A percentile compares a stretch with the other conserved stretches of the same genome.
Evolutionary conservation across 2,113 vertebrate genomes (phyloP).

Genomic region (Chionomys nivalis): DNA sequence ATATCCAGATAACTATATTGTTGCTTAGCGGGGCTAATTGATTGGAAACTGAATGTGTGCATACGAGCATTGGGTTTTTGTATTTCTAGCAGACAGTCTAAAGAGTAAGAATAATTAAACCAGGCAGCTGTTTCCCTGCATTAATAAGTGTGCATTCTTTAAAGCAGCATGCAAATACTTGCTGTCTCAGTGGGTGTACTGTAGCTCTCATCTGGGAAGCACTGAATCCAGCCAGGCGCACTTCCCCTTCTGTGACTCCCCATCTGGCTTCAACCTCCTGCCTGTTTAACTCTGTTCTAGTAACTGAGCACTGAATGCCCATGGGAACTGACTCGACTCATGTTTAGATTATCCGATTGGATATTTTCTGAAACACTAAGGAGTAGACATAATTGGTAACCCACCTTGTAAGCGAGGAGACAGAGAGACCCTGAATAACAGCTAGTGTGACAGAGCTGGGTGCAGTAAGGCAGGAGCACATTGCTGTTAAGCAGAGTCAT

Average conservation of each 20-base stretch:
- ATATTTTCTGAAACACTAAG: background rate
- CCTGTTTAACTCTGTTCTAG: background rate
- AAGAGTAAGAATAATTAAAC: background rate
- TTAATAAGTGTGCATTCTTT: background rate
- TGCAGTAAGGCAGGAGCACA: fast-evolving
- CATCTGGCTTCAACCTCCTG: background rate
- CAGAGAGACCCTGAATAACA: background rate
- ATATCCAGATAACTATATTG: background rate
- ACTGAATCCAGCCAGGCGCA: background rate
- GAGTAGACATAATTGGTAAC: background rate
- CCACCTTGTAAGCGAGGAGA: background rate
- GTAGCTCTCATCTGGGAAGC: background rate
- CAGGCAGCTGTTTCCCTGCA: background rate
- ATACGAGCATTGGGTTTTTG: background rate
- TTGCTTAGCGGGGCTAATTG: background rate
- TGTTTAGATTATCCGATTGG: background rate
- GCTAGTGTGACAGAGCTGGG: background rate
- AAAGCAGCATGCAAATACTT: background rate
- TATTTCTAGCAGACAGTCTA: background rate
- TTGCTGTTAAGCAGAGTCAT: background rate
- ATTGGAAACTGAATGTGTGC: background rate
- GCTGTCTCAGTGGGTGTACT: fast-evolving
- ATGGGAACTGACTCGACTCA: background rate
- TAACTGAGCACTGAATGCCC: background rate
- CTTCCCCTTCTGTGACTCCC: fast-evolving